Base-by-base conservation (phyloP, 1,140 invertebrate species). In the Diabrotica virgifera region DNA sequence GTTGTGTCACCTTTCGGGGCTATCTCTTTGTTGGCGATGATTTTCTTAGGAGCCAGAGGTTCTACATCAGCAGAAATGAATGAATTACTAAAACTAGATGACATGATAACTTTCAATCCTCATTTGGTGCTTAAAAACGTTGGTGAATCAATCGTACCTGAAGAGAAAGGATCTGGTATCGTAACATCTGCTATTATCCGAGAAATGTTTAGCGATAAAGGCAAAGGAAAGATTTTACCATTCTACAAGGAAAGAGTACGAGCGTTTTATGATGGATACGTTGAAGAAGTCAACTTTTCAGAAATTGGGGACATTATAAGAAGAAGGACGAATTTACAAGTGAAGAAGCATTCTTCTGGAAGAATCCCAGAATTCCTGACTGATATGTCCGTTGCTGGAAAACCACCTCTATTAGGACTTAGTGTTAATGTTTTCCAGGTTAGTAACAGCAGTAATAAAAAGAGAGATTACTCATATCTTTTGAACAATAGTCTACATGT, bases 1-100 rank as follows among this genome's bases (percentile, higher is more conserved):
- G 85, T 92, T n/a, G 76, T 94, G 4, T 94, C 92, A 8, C 92
- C 93, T 0, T 94, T 94, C 69, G 91, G 91, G 0, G 85, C 92
- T 62, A 92, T 89, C 2, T 93, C 91, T 5, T 85, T 93, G 74
- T 75, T 95, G 5, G 91, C 92, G 4, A 94, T 95, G 92, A 86
- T 94, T 38, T 94, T 94, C 76, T 83, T 95, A 50, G 93, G 93
- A 4, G 92, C 93, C 5, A 83, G 90, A 66, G 92, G 93, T 40
- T 84, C 88, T n/a, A 95, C 93, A 0, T 93, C 92, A 0, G 90
- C 89, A 0, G 90, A 94, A 83, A 93, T 95, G 88, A 94, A 94
- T 73, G 90, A 93, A 67, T 84, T 94, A 10, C 81, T 95, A 0
- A 88, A 89, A 70, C 79, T 95, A 6, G 92, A 94, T 74, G 91